These are phyloP conservation scores for Idaea straminata DNA, from an alignment of 2,888 invertebrate species.

Conservation along the genomic window DNA sequence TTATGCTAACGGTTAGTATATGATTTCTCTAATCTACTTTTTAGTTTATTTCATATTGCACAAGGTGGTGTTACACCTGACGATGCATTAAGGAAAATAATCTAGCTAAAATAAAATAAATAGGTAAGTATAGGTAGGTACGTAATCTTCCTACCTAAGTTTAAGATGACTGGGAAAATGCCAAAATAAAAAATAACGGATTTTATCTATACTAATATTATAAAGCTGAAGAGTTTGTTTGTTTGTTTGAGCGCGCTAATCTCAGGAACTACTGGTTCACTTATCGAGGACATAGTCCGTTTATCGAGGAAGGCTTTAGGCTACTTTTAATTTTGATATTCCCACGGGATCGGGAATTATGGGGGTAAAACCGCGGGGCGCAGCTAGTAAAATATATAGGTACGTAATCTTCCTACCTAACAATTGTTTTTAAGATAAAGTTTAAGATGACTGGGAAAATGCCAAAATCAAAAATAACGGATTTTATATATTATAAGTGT, in stretches of 20 bases:
- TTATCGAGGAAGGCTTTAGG: no score
- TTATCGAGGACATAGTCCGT: no score
- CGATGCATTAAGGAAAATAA: constrained; percentile 15
- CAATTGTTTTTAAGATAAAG: constrained; percentile 2
- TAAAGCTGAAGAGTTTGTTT: no score
- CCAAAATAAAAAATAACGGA: not conserved
- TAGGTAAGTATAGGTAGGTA: not conserved
- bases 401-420: no score
- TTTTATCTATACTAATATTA: not conserved
- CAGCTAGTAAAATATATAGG: no score
- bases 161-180: not conserved
- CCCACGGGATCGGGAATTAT: no score
- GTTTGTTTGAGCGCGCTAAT: no score
- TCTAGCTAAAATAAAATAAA: constrained; percentile 4
- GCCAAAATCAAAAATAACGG: not conserved
- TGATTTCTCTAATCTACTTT: not conserved
- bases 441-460: not conserved
- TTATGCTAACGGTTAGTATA: no score
- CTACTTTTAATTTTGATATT: no score
- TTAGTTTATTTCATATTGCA: not conserved
- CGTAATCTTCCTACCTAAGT: not conserved
- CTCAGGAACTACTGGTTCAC: no score
- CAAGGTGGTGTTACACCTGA: constrained; percentile 37
- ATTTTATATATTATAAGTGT: not conserved
- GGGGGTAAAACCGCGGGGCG: no score